These are phyloP conservation scores for Cephus nigrinus DNA, from an alignment of 2,888 invertebrate genomes.

Conservation along the genomic window DNA sequence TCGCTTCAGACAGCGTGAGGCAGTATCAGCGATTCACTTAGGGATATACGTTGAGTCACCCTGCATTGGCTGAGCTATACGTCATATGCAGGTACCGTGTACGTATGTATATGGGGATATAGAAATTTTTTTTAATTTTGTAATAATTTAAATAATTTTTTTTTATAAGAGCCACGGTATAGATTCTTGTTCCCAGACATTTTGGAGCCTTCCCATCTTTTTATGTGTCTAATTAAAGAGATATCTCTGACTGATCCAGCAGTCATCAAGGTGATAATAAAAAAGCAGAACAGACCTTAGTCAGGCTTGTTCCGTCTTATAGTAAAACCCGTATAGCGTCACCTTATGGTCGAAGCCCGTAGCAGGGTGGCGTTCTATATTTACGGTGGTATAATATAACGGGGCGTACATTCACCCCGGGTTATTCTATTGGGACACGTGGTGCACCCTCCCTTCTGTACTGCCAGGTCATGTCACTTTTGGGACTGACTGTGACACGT, in stretches of 20 bases:
- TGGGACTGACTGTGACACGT: not conserved
- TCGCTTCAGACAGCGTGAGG: not conserved
- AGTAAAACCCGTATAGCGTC: constrained; percentile 23
- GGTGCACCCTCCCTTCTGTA: constrained; percentile 23
- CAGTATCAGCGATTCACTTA: not conserved
- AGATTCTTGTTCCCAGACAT: not conserved
- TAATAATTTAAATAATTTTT: too few relatives aligned
- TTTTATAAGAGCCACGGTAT: too few relatives aligned
- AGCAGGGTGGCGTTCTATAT: constrained; percentile 43
- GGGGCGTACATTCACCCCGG: constrained; percentile 23
- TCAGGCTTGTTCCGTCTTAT: constrained; percentile 10
- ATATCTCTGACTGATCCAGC: not conserved
- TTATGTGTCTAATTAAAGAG: not conserved
- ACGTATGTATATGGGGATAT: too few relatives aligned
- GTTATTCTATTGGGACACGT: constrained; percentile 20
- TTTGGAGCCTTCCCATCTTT: not conserved
- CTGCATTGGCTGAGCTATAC: not conserved
- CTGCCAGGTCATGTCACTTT: constrained; percentile 14
- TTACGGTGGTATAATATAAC: constrained; percentile 30
- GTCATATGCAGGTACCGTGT: not conserved
- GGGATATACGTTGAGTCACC: not conserved
- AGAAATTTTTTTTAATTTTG: not conserved
- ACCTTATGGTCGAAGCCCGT: constrained; percentile 22
- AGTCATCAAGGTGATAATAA: not conserved
- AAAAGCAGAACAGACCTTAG: constrained; percentile 2